Conservation (phyloP, 2,797 vertebrate species). For the Otolemur crassicaudatus region DNA sequence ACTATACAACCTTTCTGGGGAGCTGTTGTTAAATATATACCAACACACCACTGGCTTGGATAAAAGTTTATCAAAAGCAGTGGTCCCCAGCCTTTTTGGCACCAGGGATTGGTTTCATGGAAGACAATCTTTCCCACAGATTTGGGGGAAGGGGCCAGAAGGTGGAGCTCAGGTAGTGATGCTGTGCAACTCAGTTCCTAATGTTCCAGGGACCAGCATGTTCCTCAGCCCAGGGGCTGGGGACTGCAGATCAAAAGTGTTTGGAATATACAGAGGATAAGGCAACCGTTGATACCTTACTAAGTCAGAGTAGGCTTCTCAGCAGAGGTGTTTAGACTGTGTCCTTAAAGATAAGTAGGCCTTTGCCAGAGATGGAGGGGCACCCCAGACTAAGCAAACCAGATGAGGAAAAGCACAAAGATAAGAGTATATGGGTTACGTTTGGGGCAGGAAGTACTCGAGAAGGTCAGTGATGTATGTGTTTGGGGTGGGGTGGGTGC, state of each 20-base stretch:
- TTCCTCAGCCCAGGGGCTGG: too few relatives aligned
- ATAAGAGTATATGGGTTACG: neutral
- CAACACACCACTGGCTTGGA: neutral
- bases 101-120: too few relatives aligned
- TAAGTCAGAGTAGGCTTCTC: neutral
- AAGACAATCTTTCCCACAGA: too few relatives aligned
- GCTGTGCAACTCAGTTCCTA: too few relatives aligned
- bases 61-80: neutral
- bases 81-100: too few relatives aligned
- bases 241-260: neutral
- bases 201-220: too few relatives aligned
- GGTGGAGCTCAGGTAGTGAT: too few relatives aligned
- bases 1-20: neutral
- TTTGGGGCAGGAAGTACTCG: neutral
- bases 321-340: neutral
- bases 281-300: neutral
- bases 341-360: neutral
- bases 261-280: neutral
- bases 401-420: neutral
- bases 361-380: neutral
- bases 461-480: neutral
- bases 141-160: too few relatives aligned
- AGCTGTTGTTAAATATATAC: neutral
- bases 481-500: neutral
- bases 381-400: neutral